phyloP scores from a whole-genome alignment of 2,797 vertebrate genomes.

The Hipposideros larvatus region DNA sequence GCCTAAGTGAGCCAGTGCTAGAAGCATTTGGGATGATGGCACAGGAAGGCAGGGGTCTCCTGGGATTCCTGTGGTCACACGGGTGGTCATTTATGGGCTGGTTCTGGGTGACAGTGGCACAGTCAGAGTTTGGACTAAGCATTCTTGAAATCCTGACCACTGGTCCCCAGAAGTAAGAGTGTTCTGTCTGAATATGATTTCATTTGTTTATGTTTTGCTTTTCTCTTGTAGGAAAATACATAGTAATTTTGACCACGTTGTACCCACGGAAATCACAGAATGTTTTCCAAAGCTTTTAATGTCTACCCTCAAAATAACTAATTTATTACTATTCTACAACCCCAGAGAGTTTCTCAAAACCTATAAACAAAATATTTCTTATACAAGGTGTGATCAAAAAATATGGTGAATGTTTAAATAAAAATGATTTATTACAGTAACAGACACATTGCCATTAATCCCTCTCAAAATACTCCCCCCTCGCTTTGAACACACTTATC shows the following conservation, averaged over 20 bases:
- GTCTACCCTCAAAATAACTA: constrained; percentile 32
- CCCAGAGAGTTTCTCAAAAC: constrained; percentile 27
- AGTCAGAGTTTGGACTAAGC: neutral
- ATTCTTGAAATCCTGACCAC: constrained; percentile 33
- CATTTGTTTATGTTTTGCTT: constrained; percentile 56
- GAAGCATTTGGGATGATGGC: neutral
- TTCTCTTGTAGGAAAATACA: constrained; percentile 44
- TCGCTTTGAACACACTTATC: too few relatives aligned
- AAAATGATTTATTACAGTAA: too few relatives aligned
- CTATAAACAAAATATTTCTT: constrained; percentile 37
- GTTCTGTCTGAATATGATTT: constrained; percentile 4
- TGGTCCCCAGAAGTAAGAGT: neutral
- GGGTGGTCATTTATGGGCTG: neutral
- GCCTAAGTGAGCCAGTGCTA: neutral
- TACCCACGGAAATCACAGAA: constrained; percentile 53
- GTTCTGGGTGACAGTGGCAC: neutral
- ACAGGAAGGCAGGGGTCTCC: neutral
- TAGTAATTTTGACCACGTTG: neutral
- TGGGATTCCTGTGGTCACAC: neutral
- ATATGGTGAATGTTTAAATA: too few relatives aligned
- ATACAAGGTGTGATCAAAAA: too few relatives aligned
- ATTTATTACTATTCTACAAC: neutral
- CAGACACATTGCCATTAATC: too few relatives aligned
- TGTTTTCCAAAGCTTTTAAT: constrained; percentile 20
- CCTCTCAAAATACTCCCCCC: too few relatives aligned